Conservation (phyloP, 2,113 vertebrate genomes). For the Peucedramus taeniatus region DNA sequence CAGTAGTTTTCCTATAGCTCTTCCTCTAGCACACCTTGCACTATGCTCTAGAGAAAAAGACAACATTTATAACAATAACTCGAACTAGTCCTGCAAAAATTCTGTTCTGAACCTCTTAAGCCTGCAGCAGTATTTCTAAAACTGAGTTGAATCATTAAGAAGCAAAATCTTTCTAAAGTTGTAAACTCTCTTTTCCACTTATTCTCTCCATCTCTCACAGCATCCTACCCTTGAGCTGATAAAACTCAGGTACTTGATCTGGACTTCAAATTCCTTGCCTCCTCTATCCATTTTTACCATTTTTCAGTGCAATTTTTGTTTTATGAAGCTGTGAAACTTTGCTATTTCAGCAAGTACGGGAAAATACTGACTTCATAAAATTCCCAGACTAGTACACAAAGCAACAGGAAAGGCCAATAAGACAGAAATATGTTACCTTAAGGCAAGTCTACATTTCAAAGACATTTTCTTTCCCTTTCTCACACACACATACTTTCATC, state of each 20-base stretch:
- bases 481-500: neutral
- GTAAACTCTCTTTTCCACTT: neutral
- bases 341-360: neutral
- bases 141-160: neutral
- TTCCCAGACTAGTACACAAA: neutral
- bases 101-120: neutral
- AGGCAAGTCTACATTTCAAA: slow-evolving; percentile 18
- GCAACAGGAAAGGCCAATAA: neutral
- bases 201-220: neutral
- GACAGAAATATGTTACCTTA: neutral
- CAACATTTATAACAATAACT: neutral
- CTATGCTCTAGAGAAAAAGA: neutral
- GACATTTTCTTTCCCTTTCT: neutral
- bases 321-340: slow-evolving; percentile 8
- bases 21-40: neutral
- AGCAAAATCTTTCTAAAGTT: neutral
- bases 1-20: neutral
- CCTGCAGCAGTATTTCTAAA: neutral
- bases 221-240: neutral
- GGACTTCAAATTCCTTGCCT: neutral
- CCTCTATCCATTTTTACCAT: neutral
- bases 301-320: neutral
- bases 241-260: neutral
- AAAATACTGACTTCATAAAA: slow-evolving; percentile 43
- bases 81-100: neutral